These are phyloP conservation scores for Typhlomys cinereus DNA, from an alignment of 2,113 vertebrate genomes.

Conservation along the genomic window DNA sequence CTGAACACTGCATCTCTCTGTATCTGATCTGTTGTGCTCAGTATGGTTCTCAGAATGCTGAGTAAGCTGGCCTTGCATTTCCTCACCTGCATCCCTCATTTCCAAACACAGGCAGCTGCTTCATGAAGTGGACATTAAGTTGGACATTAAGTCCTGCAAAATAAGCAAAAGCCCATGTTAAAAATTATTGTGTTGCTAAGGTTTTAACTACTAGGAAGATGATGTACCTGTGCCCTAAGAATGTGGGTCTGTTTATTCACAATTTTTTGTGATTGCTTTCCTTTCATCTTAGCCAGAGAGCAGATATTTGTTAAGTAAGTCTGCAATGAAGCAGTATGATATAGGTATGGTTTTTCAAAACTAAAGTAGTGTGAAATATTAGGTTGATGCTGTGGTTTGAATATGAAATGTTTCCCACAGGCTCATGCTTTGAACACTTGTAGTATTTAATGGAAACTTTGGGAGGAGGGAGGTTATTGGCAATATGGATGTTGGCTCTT, in stretches of 20 bases:
- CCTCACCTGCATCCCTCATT: too few species aligned
- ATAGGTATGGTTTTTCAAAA: not conserved
- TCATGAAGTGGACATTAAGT: not conserved
- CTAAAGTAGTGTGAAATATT: not conserved
- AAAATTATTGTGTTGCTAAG: not conserved
- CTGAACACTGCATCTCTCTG: not conserved
- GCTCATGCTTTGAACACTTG: not conserved
- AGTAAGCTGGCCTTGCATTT: not conserved
- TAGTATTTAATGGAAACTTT: not conserved
- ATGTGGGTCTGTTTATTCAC: not conserved
- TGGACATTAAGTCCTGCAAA: slow-evolving; percentile 1
- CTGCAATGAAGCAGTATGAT: not conserved
- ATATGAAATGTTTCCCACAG: not conserved
- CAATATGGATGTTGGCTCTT: not conserved
- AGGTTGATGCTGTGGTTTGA: not conserved
- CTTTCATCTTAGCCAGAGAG: not conserved
- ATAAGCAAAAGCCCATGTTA: not conserved
- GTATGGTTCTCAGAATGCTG: not conserved
- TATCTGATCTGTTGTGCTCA: not conserved
- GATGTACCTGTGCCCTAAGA: not conserved
- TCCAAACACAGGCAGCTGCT: too few species aligned
- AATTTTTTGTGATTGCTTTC: slow-evolving; percentile 28
- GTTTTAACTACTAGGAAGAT: slow-evolving; percentile 22
- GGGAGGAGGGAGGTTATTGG: not conserved
- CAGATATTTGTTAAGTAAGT: not conserved